Evolutionary conservation across 2,113 vertebrate genomes (phyloP).

Genomic region (Cyprinodon tularosa): DNA sequence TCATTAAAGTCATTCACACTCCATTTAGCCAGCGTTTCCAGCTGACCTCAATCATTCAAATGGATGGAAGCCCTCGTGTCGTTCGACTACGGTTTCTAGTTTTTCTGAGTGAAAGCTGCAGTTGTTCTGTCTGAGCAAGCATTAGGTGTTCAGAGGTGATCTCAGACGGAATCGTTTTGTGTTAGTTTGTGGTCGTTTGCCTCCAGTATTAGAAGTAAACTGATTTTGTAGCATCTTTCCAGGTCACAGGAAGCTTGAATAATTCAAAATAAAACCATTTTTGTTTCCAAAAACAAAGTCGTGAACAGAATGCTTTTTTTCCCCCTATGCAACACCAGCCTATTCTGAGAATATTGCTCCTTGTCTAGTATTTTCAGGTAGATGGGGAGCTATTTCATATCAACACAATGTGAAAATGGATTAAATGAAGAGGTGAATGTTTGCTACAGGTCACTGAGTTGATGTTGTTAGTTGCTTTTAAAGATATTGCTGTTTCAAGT

Average conservation of each 20-base stretch:
- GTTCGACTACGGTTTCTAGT: neutral
- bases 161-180: neutral
- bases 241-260: neutral
- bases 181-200: constrained; percentile 1
- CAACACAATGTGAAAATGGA: neutral
- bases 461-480: too few species aligned
- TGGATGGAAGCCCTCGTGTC: constrained; percentile 5
- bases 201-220: neutral
- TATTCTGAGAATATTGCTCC: neutral
- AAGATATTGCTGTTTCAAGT: too few species aligned
- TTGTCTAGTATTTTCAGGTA: neutral
- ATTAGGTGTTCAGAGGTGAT: neutral
- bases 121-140: neutral
- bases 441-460: too few species aligned
- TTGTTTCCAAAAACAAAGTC: neutral
- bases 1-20: constrained; percentile 38
- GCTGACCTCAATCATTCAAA: constrained; percentile 21
- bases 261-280: neutral
- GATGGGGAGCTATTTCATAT: neutral
- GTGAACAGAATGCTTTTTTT: neutral
- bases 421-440: too few species aligned
- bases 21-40: constrained; percentile 32
- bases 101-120: neutral
- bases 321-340: neutral
- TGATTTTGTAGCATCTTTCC: neutral